phyloP scores from a whole-genome alignment of 2,797 vertebrate species.

The Pteronotus mesoamericanus region DNA sequence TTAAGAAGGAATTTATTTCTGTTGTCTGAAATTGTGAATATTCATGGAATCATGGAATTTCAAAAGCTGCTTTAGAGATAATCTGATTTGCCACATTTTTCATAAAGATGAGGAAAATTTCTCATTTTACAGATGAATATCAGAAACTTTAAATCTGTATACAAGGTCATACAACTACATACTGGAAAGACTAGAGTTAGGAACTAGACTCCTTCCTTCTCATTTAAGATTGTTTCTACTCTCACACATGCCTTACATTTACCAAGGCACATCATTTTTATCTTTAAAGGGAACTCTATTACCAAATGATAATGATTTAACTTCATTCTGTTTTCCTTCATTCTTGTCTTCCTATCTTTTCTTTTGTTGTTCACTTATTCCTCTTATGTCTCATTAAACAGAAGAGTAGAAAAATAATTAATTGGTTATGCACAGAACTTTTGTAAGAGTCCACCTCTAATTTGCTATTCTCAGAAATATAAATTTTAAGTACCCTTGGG shows the following conservation, averaged over 20 bases:
- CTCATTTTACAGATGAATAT: not conserved
- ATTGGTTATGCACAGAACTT: not conserved
- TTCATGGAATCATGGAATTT: not conserved
- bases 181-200: not conserved
- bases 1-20: not conserved
- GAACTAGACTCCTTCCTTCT: not conserved
- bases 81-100: conserved; percentile 1
- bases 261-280: not conserved
- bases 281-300: not conserved
- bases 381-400: not conserved
- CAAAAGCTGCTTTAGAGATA: not conserved
- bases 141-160: not conserved
- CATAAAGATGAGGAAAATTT: not conserved
- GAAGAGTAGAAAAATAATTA: not conserved
- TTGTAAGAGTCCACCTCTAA: not conserved
- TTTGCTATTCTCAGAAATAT: not conserved
- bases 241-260: not conserved
- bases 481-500: not conserved
- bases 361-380: not conserved
- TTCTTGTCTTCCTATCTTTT: not conserved
- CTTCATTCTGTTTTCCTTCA: not conserved
- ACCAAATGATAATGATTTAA: not conserved
- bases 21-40: not conserved
- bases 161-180: not conserved
- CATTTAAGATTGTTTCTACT: not conserved